phyloP scores from a whole-genome alignment of 2,797 vertebrate genomes.

The Brachyalestes nurse region DNA sequence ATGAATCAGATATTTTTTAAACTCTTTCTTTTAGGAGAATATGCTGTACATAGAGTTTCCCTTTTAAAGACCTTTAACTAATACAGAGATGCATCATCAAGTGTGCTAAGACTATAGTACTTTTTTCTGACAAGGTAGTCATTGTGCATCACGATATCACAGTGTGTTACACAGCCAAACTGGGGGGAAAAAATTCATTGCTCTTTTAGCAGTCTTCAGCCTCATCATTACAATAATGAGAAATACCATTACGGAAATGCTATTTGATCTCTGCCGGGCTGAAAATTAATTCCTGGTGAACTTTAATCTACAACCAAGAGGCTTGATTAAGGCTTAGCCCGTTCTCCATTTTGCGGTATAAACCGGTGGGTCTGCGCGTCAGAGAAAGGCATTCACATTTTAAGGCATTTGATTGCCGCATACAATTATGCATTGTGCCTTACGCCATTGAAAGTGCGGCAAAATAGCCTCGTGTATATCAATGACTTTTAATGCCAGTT shows the following conservation, averaged over 20 bases:
- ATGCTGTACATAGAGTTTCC: not conserved
- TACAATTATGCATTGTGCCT: slow-evolving; percentile 60
- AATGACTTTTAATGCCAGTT: slow-evolving; percentile 61
- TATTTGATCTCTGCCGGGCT: slow-evolving; percentile 61
- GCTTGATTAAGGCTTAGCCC: slow-evolving; percentile 58
- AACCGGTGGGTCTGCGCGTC: slow-evolving; percentile 41
- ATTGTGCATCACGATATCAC: not conserved
- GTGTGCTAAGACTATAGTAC: too few relatives aligned
- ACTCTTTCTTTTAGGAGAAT: not conserved
- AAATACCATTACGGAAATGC: slow-evolving; percentile 63
- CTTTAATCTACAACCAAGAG: slow-evolving; percentile 62
- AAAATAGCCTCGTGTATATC: slow-evolving; percentile 61
- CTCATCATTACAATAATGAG: slow-evolving; percentile 60
- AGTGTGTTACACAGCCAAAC: not conserved
- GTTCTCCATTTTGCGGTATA: slow-evolving; percentile 50
- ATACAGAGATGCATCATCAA: not conserved
- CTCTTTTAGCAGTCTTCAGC: slow-evolving; percentile 44
- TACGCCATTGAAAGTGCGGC: slow-evolving; percentile 45
- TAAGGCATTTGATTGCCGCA: slow-evolving; percentile 57
- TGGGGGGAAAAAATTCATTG: slow-evolving; percentile 8
- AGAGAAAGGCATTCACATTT: slow-evolving; percentile 52
- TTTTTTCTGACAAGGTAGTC: not conserved
- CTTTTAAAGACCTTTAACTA: not conserved
- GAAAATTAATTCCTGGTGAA: slow-evolving; percentile 61
- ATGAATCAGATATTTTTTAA: too few relatives aligned